Evolutionary conservation across 2,888 invertebrate genomes (phyloP), one percentile per base, ranked within the genome.

Genomic region (Pinctada fucata): DNA sequence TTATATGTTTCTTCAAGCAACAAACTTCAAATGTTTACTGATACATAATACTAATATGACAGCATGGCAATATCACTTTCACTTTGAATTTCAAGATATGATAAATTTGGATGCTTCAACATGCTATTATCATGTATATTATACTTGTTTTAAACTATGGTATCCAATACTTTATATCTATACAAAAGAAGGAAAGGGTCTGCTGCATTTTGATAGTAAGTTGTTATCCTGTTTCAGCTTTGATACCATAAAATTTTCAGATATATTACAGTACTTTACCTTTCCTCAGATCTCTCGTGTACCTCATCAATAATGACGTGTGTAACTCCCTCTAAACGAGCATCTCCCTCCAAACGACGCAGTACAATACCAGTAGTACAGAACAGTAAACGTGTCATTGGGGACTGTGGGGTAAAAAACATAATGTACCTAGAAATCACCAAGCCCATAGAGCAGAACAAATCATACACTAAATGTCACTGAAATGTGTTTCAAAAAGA

Each of bases 301-400:
- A 90, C 96, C 93, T 98, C 98, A 91, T 98, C 98, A 48, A 98
- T 93, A 81, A 98, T 95, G 4, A 98, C 93, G 89, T 97, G 97
- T 70, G 96, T 96, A 77, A 90, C 87, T 10, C 87, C 90, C 48
- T 88, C 84, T 48, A 89, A 84, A 51, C 85, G 82, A 31, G 97
- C 96, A 93, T 97, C 96, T 0, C 93, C 91, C 93, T 97, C 96
- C 93, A 98, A 94, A 81, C 95, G 95, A 88, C 96, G 95, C 52
- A 98, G 91, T 45, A 98, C 93, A 76, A 98, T 95, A 4, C 97
- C 98, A 0, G 97, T 97, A 0, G 98, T 98, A 92, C 97, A 97
- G 91, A 95, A 97, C 83, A 95, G 93, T 84, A 98, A 80, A 4
- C 91, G 79, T n/a, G 91, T 91, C 75, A 84, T 71, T 10, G 84